Conservation (phyloP, 2,888 invertebrate species). For the Tetheella fluctuosa region DNA sequence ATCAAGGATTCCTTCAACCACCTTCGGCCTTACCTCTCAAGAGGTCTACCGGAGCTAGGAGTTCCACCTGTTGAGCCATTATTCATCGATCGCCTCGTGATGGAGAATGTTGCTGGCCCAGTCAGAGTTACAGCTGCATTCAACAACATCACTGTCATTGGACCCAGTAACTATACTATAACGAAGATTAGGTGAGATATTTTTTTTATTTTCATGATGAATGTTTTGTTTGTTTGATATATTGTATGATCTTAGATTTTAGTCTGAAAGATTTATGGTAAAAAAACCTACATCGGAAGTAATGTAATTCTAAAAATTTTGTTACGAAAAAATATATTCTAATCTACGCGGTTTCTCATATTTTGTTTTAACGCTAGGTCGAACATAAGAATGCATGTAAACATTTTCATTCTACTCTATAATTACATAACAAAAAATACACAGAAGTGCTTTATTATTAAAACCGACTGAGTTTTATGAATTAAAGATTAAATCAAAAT, state of each 20-base stretch:
- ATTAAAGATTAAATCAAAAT: background rate
- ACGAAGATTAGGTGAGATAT: constrained; percentile 85
- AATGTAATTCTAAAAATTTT: too few species aligned
- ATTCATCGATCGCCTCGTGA: constrained; percentile 87
- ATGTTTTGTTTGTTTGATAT: background rate
- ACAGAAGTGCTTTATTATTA: background rate
- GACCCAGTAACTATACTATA: constrained; percentile 89
- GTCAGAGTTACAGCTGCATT: constrained; percentile 89
- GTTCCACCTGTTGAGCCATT: constrained; percentile 91
- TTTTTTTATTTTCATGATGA: background rate
- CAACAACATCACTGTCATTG: constrained; percentile 89
- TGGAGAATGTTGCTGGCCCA: constrained; percentile 91
- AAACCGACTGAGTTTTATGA: background rate
- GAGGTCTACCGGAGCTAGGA: constrained; percentile 88
- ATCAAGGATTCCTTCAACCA: constrained; percentile 89
- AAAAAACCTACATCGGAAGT: too few species aligned
- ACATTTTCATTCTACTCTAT: too few species aligned
- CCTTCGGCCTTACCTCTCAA: constrained; percentile 87
- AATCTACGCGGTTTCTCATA: too few species aligned
- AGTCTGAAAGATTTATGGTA: too few species aligned
- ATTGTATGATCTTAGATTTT: too few species aligned
- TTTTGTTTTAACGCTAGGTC: too few species aligned
- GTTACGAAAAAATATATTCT: too few species aligned
- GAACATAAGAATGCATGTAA: too few species aligned
- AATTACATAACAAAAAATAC: too few species aligned